These are phyloP conservation scores for Periphyllus acericola DNA, from an alignment of 2,888 invertebrate species.

Conservation along the genomic window DNA sequence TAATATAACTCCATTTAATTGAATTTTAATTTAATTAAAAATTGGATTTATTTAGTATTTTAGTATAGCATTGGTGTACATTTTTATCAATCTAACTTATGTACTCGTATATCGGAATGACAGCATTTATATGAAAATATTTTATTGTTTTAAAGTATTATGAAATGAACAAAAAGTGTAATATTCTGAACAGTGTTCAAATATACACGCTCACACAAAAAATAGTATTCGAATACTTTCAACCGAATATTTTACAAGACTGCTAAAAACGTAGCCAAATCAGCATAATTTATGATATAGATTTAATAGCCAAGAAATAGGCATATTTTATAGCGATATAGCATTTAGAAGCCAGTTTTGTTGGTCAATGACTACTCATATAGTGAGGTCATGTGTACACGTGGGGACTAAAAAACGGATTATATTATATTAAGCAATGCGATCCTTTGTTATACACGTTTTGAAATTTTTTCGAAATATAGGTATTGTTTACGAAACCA, in stretches of 20 bases:
- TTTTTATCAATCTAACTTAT: not conserved
- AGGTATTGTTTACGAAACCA: slow-evolving; percentile 3
- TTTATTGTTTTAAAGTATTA: not conserved
- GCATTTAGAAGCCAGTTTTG: slow-evolving; percentile 45
- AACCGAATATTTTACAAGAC: not conserved
- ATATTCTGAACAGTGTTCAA: not conserved
- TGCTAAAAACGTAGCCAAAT: slow-evolving; percentile 12
- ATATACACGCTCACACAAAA: not conserved
- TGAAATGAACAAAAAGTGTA: not conserved
- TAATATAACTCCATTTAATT: not conserved
- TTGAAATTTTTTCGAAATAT: not conserved
- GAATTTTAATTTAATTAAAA: not conserved
- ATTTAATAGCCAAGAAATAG: slow-evolving; percentile 14
- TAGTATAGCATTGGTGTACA: not conserved
- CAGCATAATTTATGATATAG: not conserved
- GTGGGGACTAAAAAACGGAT: slow-evolving; percentile 20
- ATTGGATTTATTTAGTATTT: not conserved
- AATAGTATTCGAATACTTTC: not conserved
- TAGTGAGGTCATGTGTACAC: slow-evolving; percentile 42
- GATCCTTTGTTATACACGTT: slow-evolving; percentile 15
- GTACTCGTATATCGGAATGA: not conserved
- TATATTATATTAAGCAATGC: slow-evolving; percentile 28
- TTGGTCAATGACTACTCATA: slow-evolving; percentile 49
- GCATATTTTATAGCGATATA: slow-evolving; percentile 14
- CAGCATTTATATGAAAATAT: not conserved